Evolutionary conservation across 2,113 vertebrate genomes (phyloP).

Genomic region (Nesoenas mayeri): DNA sequence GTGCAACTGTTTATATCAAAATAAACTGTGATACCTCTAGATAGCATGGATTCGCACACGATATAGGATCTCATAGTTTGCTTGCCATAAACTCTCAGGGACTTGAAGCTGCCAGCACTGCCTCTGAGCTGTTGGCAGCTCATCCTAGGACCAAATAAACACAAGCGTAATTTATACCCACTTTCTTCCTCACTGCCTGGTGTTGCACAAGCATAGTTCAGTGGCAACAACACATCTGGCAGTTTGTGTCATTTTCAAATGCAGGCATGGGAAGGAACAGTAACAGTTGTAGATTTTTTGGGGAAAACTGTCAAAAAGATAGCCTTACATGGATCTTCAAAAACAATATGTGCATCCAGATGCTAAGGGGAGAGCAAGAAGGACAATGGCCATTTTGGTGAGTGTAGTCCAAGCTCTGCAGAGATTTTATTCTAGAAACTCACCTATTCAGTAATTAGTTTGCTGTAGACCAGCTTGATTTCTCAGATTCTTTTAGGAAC

Average conservation of each 20-base stretch:
- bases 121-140: neutral
- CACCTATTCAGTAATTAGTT: neutral
- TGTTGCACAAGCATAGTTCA: neutral
- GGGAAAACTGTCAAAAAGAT: neutral
- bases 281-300: neutral
- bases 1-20: neutral
- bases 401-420: neutral
- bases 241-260: neutral
- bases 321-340: neutral
- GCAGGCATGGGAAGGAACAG: neutral
- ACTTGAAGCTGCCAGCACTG: neutral
- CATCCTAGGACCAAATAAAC: slow-evolving; percentile 48
- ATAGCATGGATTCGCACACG: neutral
- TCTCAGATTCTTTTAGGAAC: neutral
- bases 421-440: neutral
- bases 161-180: neutral
- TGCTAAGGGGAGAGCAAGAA: neutral
- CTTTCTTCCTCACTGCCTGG: neutral
- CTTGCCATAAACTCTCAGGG: slow-evolving; percentile 2
- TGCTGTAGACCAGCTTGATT: neutral
- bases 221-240: neutral
- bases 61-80: neutral
- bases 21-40: neutral
- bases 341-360: neutral
- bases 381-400: neutral